Conservation (phyloP, 2,113 vertebrate genomes). For the Papio anubis region DNA sequence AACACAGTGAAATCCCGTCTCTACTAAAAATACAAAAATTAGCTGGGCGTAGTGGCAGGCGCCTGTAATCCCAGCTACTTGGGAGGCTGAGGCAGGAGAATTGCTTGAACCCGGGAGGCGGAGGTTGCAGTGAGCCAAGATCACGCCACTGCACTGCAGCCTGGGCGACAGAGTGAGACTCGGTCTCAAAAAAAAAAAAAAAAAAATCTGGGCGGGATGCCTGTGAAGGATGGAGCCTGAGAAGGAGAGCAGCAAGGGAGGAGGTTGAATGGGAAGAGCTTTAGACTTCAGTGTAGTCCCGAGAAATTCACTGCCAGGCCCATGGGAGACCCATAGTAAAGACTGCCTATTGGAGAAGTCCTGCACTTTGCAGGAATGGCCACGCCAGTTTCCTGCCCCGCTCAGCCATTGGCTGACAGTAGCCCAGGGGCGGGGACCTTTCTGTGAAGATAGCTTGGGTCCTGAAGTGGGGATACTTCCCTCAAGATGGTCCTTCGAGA, state of each 20-base stretch:
- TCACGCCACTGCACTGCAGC: too few species aligned
- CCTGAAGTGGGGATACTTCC: not conserved
- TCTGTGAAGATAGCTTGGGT: not conserved
- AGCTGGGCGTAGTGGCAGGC: too few species aligned
- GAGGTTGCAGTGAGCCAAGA: too few species aligned
- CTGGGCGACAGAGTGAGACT: too few species aligned
- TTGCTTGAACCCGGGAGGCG: too few species aligned
- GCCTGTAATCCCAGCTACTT: too few species aligned
- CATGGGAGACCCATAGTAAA: not conserved
- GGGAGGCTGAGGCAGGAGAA: too few species aligned
- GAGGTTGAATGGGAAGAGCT: not conserved
- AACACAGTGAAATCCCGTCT: too few species aligned
- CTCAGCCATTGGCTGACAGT: not conserved
- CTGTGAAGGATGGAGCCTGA: not conserved
- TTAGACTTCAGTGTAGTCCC: not conserved
- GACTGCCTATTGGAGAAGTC: not conserved
- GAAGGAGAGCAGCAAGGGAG: not conserved
- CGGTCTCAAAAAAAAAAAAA: too few species aligned
- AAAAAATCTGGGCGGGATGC: not conserved
- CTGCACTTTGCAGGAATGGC: not conserved
- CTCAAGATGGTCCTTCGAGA: not conserved
- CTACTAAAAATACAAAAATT: too few species aligned
- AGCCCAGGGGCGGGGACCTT: too few species aligned
- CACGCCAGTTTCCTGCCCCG: too few species aligned
- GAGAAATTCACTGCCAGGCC: not conserved